Conservation (phyloP, 1,140 invertebrate species). For the Drosophila trapezifrons region DNA sequence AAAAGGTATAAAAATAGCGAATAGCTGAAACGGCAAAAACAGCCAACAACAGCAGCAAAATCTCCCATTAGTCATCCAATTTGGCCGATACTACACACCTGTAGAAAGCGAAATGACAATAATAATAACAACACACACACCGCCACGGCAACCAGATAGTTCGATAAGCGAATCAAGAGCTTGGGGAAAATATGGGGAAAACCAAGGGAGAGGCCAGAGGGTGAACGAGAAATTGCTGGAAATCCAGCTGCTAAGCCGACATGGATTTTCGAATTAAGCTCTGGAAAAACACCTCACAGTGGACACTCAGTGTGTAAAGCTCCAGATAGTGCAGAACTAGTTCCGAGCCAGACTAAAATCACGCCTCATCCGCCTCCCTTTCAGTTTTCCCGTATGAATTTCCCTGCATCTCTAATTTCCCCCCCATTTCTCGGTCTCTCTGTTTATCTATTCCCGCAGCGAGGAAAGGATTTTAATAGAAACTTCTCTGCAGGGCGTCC, state of each 20-base stretch:
- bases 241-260: slow-evolving; percentile 27
- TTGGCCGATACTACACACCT: slow-evolving; percentile 56
- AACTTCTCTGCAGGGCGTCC: slow-evolving; percentile 42
- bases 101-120: slow-evolving; percentile 66
- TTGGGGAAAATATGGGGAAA: neutral
- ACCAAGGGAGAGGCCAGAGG: neutral
- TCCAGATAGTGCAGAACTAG: neutral
- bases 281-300: slow-evolving; percentile 26
- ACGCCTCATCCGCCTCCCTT: too few species aligned
- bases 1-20: slow-evolving; percentile 42
- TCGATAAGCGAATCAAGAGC: slow-evolving; percentile 60
- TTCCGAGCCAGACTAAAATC: too few species aligned
- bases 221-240: slow-evolving; percentile 14
- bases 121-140: slow-evolving; percentile 28
- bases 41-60: slow-evolving; percentile 42
- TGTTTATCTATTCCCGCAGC: slow-evolving; percentile 35
- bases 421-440: neutral
- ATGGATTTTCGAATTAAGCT: slow-evolving; percentile 41
- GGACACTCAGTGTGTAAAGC: neutral
- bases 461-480: slow-evolving; percentile 52
- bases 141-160: slow-evolving; percentile 26
- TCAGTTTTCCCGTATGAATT: slow-evolving; percentile 4
- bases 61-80: slow-evolving; percentile 68
- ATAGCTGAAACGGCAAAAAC: slow-evolving; percentile 22
- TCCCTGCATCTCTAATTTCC: slow-evolving; percentile 7